phyloP scores from a whole-genome alignment of 2,797 vertebrate genomes.

The Mormyrus hasselquistii region DNA sequence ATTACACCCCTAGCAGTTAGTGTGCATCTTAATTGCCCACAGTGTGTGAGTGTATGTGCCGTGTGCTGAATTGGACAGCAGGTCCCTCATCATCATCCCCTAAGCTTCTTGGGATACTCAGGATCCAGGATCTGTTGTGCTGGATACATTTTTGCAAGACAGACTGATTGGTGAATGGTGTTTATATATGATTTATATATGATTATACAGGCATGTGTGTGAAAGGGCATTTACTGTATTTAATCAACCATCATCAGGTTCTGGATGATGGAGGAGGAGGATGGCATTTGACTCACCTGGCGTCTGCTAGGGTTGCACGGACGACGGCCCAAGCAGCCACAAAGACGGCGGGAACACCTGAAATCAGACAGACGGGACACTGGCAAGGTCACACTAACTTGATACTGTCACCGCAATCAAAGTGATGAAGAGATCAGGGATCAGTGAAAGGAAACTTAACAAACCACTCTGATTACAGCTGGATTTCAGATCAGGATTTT shows the following conservation, averaged over 20 bases:
- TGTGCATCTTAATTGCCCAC: neutral
- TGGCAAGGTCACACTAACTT: neutral
- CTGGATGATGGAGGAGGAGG: neutral
- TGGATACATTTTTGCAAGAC: neutral
- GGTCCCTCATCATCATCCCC: neutral
- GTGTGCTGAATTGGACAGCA: neutral
- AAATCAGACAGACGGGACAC: conserved; percentile 36
- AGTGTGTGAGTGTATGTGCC: neutral
- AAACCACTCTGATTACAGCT: neutral
- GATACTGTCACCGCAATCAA: neutral
- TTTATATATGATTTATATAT: neutral
- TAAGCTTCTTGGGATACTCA: neutral
- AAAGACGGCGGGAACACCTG: conserved; percentile 79
- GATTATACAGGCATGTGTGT: neutral
- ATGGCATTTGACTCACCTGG: conserved; percentile 57
- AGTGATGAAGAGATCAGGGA: neutral
- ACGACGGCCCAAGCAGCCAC: conserved; percentile 74
- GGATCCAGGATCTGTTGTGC: neutral
- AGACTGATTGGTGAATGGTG: neutral
- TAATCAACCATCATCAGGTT: neutral
- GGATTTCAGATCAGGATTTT: neutral
- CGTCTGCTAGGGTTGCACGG: conserved; percentile 68
- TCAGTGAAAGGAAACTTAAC: neutral
- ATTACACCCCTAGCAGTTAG: neutral
- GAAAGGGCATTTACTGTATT: neutral